Evolutionary conservation across 2,797 vertebrate genomes (phyloP), one percentile per base, ranked within the genome.

Genomic region (Hyperoplus immaculatus): DNA sequence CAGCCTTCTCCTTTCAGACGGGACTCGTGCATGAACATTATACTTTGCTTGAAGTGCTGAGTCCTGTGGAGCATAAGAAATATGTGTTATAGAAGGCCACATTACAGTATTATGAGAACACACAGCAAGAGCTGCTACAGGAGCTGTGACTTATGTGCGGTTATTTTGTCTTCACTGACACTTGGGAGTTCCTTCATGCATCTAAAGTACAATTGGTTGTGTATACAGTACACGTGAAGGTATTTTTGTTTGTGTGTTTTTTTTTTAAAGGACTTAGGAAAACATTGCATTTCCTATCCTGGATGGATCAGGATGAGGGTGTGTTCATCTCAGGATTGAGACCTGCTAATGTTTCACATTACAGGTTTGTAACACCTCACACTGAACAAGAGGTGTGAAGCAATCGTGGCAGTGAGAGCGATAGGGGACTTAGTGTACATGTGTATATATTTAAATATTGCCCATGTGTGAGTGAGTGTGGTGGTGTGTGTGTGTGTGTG

Each of bases 11-110:
- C 95, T 82, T 94, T 94, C 72, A 98, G 95, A 0, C 97, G 95
- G 69, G 96, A 98, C 84, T 98, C 96, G 15, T 99, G 97, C 83
- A 98, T 99, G 89, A 99, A 99, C 69, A 88, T 89, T 83, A 98
- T 98, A 82, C 97, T 99, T 87, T 97, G 95, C 94, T 97, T 97
- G 90, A 99, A 99, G 94, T 99, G 96, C 86, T 98, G 96, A 71
- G 93, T 94, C 90, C 97, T 99, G 93, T 73, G 87, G 85, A 89
- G 77, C 18, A 82, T 4, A 60, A 77, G 50, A 75, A 72, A 65
- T 59, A 0, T 1, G 47, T 49, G 60, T 81, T 69, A 86, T 5
- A 61, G 57, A 6, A 66, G 41, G 21, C 67, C 45, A 57, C 60
- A 77, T 66, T 49, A 59, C 61, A 72, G 2, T 8, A 56, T 38